These are phyloP conservation scores for Pocota personata DNA, from an alignment of 2,888 invertebrate genomes.

Conservation along the genomic window DNA sequence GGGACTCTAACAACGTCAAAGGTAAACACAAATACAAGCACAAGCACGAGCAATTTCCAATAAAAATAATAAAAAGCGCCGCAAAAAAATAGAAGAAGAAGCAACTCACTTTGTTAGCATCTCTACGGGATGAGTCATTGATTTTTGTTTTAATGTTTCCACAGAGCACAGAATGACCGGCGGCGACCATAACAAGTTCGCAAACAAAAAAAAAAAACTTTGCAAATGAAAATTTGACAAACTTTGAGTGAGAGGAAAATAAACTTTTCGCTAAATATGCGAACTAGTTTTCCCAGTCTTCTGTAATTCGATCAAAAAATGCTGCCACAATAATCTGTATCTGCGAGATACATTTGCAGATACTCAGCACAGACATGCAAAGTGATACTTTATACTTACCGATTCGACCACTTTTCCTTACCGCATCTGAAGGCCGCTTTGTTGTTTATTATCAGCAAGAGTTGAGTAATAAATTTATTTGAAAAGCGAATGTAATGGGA, in stretches of 20 bases:
- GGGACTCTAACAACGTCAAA: background rate
- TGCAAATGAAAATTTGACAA: background rate
- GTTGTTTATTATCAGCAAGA: background rate
- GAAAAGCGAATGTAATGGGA: background rate
- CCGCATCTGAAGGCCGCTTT: background rate
- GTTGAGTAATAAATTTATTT: background rate
- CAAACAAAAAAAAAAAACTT: background rate
- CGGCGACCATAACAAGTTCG: background rate
- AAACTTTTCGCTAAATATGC: background rate
- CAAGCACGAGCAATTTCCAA: too few species aligned
- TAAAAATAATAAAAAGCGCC: background rate
- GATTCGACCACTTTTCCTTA: background rate
- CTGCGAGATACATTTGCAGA: background rate
- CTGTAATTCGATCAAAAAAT: background rate
- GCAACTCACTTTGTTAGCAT: background rate
- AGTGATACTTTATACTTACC: background rate
- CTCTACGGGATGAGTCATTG: constrained; percentile 12
- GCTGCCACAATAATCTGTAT: background rate
- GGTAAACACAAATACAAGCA: background rate
- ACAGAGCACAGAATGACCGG: background rate
- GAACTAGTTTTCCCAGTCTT: background rate
- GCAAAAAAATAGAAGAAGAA: background rate
- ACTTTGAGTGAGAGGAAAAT: too few species aligned
- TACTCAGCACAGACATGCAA: background rate
- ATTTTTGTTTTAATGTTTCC: constrained; percentile 2